Evolutionary conservation across 2,797 vertebrate species (phyloP), one percentile per base, ranked within the genome.

Genomic region (Potorous gilbertii): DNA sequence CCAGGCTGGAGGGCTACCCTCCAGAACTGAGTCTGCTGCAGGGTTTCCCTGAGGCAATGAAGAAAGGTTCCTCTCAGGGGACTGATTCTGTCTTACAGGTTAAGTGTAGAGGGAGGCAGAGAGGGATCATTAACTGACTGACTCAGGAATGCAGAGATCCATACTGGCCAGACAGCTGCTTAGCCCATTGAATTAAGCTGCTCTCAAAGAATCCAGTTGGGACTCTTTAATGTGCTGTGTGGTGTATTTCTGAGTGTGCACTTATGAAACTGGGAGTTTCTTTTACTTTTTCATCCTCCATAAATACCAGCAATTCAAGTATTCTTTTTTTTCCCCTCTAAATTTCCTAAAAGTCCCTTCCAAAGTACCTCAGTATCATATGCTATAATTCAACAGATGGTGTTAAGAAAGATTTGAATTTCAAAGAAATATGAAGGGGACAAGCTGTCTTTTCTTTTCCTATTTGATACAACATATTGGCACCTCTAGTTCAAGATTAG

Each of bases 401-500:
- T 56, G 57, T 66, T 62, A 62, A 89, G 24, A 62, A 54, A 56
- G 40, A 81, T 54, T 50, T 50, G 54, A 55, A 54, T 96, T 66
- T 92, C 29, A 1, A 81, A 81, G 34, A 24, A 92, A 92, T 27
- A 0, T 27, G 40, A 87, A 87, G 9, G 27, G 0, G 74, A 87
- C 9, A 96, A n/a, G 3, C 0, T 12, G 46, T 90, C 54, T 3
- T 1, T 92, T 95, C 62, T 90, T 81, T 5, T 28, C 59, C 87
- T 94, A 74, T 56, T 46, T 55, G 31, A 95, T 8, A 50, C 0
- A 16, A 91, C 34, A 50, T 0, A 52, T 50, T 89, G 40, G 92
- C n/a, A 87, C 28, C 62, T 52, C 95, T 59, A 95, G 95, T 93
- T 92, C 92, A 13, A 56, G 54, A 10, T 54, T 89, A n/a, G 13